These are phyloP conservation scores for Lepilemur septentrionalis DNA, from an alignment of 2,797 vertebrate species.

Conservation along the genomic window DNA sequence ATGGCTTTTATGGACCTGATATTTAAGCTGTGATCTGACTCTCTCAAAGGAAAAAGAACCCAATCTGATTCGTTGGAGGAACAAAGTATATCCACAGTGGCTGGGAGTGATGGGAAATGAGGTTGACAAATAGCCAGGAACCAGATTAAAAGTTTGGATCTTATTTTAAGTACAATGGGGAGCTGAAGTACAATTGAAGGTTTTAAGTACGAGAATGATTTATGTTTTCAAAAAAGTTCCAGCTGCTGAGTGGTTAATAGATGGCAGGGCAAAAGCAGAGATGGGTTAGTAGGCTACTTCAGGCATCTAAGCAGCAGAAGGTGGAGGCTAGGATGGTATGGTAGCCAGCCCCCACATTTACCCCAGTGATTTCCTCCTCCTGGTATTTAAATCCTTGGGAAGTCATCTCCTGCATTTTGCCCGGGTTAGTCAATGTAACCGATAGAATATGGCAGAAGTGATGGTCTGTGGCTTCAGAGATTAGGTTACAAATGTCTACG, in stretches of 20 bases:
- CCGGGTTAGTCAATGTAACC: background rate
- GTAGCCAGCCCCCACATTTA: background rate
- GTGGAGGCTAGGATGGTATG: background rate
- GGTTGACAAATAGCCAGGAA: no score
- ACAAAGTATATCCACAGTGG: background rate
- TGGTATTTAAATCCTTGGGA: background rate
- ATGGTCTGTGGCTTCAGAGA: background rate
- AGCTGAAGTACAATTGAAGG: background rate
- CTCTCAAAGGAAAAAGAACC: background rate
- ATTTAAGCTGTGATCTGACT: background rate
- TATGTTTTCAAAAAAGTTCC: conserved; percentile 20
- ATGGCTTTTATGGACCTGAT: background rate
- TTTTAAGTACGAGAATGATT: background rate
- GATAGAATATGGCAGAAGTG: background rate
- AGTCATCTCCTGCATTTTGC: background rate
- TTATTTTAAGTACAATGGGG: background rate
- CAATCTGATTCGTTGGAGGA: background rate
- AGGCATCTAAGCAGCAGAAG: no score
- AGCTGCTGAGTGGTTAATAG: background rate
- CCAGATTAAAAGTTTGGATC: background rate
- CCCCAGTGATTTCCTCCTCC: background rate
- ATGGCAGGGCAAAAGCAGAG: background rate
- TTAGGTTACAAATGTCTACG: background rate
- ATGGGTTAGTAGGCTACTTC: background rate
- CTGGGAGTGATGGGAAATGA: background rate